Conservation (phyloP, 1,140 invertebrate genomes). For the Brachionus paranguensis region DNA sequence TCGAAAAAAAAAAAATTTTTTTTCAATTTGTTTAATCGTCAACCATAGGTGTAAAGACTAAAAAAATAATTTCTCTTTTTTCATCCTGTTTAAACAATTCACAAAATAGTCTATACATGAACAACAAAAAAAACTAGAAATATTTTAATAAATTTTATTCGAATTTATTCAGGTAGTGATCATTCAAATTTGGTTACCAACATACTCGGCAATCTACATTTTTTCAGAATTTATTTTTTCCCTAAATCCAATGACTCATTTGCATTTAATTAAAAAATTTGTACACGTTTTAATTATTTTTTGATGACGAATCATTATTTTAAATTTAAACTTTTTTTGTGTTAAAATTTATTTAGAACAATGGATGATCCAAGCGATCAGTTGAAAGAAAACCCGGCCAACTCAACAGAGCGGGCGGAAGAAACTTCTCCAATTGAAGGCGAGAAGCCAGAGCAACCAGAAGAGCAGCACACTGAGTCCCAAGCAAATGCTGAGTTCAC, state of each 20-base stretch:
- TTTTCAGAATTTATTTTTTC: background rate
- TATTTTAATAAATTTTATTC: background rate
- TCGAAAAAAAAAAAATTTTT: background rate
- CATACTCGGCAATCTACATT: background rate
- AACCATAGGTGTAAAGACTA: background rate
- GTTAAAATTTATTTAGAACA: background rate
- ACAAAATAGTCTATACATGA: background rate
- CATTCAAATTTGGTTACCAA: background rate
- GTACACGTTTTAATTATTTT: conserved; percentile 10
- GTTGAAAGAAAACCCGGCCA: background rate
- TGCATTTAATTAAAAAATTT: conserved; percentile 4
- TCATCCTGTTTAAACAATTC: background rate
- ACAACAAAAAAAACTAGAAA: background rate
- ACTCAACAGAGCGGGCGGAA: background rate
- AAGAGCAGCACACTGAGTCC: background rate
- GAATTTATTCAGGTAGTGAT: background rate
- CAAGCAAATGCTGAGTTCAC: background rate
- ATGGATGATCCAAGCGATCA: conserved; percentile 16
- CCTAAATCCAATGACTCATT: background rate
- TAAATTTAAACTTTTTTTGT: background rate
- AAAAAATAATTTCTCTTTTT: background rate
- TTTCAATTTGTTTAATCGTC: background rate
- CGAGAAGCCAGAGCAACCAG: background rate
- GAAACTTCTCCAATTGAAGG: background rate
- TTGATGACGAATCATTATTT: conserved; percentile 3